phyloP scores from a whole-genome alignment of 2,888 invertebrate species.

The Meta bourneti region DNA sequence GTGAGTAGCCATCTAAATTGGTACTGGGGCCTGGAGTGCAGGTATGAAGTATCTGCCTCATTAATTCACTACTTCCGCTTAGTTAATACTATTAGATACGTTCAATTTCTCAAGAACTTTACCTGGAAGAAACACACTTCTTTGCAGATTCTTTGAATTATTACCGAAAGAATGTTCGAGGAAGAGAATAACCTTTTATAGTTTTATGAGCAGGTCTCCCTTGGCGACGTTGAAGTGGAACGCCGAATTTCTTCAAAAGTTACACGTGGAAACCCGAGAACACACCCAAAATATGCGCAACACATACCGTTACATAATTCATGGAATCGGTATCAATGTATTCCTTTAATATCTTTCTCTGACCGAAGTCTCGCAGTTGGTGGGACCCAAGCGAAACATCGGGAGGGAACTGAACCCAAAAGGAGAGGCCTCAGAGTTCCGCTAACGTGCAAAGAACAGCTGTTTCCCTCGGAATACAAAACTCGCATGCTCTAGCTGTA shows the following conservation, averaged over 20 bases:
- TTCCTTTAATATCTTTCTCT: background rate
- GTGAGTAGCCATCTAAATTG: too few relatives aligned
- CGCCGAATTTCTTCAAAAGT: too few relatives aligned
- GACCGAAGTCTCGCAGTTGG: background rate
- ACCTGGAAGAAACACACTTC: too few relatives aligned
- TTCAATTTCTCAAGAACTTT: too few relatives aligned
- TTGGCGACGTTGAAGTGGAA: too few relatives aligned
- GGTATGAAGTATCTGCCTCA: background rate
- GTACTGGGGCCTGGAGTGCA: too few relatives aligned
- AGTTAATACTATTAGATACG: background rate
- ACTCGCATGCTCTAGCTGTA: background rate
- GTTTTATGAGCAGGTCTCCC: too few relatives aligned
- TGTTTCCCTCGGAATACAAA: conserved; percentile 34
- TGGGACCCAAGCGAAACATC: background rate
- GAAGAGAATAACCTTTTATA: too few relatives aligned
- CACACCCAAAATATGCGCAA: too few relatives aligned
- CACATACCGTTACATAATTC: conserved; percentile 12
- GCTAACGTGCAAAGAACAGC: conserved; percentile 47
- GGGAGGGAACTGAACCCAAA: background rate
- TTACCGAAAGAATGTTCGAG: too few relatives aligned
- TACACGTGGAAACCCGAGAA: too few relatives aligned
- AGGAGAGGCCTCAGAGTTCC: conserved; percentile 10
- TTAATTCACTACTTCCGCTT: background rate
- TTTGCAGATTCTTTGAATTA: too few relatives aligned
- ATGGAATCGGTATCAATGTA: conserved; percentile 9